Evolutionary conservation across 2,113 vertebrate genomes (phyloP), one percentile per base, ranked within the genome.

Genomic region (Microcebus murinus): DNA sequence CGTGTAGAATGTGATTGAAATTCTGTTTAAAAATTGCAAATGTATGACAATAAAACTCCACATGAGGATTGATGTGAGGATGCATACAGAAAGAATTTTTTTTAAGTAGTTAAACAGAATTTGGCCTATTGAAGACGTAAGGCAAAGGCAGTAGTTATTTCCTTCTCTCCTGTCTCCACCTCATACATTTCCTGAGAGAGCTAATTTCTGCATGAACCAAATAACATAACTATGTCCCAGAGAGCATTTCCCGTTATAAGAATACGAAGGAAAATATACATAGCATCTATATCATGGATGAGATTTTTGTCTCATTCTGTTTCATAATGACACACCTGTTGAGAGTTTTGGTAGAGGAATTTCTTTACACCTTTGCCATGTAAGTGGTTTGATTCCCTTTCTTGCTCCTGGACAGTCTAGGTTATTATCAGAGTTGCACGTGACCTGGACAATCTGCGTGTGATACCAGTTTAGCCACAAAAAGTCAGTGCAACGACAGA

Each of bases 181-280:
- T 91, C 59, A 70, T 52, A 90, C 36, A 81, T 92, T 96, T 90
- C 31, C 31, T 45, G 39, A 82, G n/a, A 91, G 48, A 59, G 45
- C 20, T 63, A 2, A 94, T 90, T 84, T 92, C 25, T 90, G 12
- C 18, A 87, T 94, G 63, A 92, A 81, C 23, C 29, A 93, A 45
- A 76, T 65, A 74, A 14, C 20, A 67, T 91, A 73, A 85, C n/a
- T 92, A 4, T 63, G 34, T 92, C 42, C 65, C 65, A 59, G 11
- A 91, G 6, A 83, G 1, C 63, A 95, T 87, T 96, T 91, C 63
- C 83, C 63, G 48, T 21, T 59, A 50, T 17, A 68, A 59, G 13
- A 90, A 36, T 25, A 70, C 48, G 21, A 63, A 29, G 50, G 29
- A 83, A 85, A 94, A 50, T 82, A 73, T 74, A 90, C 2, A 45